Percentiles rank a stretch among this genome's conserved stretches.
phyloP scores from a whole-genome alignment of 2,797 vertebrate species.

The Pogonophryne albipinna region DNA sequence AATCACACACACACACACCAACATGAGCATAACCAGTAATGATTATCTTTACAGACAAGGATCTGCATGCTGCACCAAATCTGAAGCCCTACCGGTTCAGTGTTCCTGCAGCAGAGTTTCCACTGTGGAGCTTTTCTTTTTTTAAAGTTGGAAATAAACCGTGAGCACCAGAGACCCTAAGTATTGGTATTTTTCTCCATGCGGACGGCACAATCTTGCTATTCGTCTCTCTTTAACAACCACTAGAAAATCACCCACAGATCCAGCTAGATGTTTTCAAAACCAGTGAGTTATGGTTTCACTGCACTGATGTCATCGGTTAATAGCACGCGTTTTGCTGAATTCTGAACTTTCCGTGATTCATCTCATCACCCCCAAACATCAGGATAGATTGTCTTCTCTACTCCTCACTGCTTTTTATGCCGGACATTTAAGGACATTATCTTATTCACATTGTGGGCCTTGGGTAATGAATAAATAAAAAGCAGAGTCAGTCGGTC shows the following conservation, averaged over 20 bases:
- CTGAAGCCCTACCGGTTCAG: slow-evolving; percentile 17
- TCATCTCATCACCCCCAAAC: slow-evolving; percentile 56
- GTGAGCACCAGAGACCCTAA: slow-evolving; percentile 25
- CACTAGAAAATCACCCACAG: slow-evolving; percentile 65
- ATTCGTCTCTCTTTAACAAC: slow-evolving; percentile 74
- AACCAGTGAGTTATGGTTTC: slow-evolving; percentile 68
- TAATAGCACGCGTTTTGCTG: slow-evolving; percentile 71
- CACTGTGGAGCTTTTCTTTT: slow-evolving; percentile 43
- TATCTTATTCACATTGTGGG: slow-evolving; percentile 51
- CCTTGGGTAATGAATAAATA: slow-evolving; percentile 52
- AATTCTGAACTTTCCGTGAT: slow-evolving; percentile 72
- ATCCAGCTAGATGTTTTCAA: slow-evolving; percentile 69
- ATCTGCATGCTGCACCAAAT: slow-evolving; percentile 27
- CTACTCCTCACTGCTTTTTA: slow-evolving; percentile 48
- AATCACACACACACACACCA: slow-evolving; percentile 22
- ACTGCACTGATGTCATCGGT: slow-evolving; percentile 77
- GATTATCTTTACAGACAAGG: slow-evolving; percentile 61
- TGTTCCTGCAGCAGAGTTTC: slow-evolving; percentile 58
- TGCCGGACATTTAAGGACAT: slow-evolving; percentile 46
- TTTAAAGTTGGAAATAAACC: slow-evolving; percentile 61
- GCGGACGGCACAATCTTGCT: slow-evolving; percentile 60
- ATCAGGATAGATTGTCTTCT: slow-evolving; percentile 42
- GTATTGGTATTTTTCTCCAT: slow-evolving; percentile 44
- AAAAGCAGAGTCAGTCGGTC: slow-evolving; percentile 49
- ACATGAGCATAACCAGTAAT: slow-evolving; percentile 34